phyloP scores from a whole-genome alignment of 1,140 invertebrate species.

The Diachasma alloeum region DNA sequence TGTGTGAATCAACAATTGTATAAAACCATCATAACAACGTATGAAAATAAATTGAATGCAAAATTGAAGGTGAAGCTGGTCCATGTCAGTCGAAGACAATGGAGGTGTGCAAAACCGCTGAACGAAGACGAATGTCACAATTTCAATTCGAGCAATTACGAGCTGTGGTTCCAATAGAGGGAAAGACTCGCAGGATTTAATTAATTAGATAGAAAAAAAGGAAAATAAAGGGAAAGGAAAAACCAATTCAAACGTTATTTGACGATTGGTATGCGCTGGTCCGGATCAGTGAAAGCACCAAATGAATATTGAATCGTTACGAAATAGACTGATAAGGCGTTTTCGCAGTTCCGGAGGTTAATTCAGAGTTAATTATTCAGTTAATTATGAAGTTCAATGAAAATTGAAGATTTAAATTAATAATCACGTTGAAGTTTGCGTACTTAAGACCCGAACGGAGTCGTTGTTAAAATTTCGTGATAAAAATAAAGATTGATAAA shows the following conservation, averaged over 20 bases:
- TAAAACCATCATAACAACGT: no score
- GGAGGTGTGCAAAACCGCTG: background rate
- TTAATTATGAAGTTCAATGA: background rate
- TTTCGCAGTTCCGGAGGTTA: background rate
- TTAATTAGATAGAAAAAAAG: background rate
- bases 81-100: background rate
- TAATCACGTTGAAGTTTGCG: constrained; percentile 23
- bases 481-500: constrained; percentile 26
- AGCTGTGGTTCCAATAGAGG: background rate
- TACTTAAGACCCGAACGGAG: constrained; percentile 24
- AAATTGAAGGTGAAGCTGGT: background rate
- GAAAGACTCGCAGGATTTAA: background rate
- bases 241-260: background rate
- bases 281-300: background rate
- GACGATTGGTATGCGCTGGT: background rate
- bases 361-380: background rate
- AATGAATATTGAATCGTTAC: background rate
- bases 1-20: no score
- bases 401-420: background rate
- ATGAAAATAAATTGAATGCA: no score
- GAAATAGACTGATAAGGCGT: background rate
- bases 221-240: background rate
- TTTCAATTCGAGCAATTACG: background rate
- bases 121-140: background rate
- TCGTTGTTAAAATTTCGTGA: constrained; percentile 29